A percentile compares a stretch with the other conserved stretches of the same genome.
phyloP scores from a whole-genome alignment of 2,888 invertebrate species.

The Agrotis puta region DNA sequence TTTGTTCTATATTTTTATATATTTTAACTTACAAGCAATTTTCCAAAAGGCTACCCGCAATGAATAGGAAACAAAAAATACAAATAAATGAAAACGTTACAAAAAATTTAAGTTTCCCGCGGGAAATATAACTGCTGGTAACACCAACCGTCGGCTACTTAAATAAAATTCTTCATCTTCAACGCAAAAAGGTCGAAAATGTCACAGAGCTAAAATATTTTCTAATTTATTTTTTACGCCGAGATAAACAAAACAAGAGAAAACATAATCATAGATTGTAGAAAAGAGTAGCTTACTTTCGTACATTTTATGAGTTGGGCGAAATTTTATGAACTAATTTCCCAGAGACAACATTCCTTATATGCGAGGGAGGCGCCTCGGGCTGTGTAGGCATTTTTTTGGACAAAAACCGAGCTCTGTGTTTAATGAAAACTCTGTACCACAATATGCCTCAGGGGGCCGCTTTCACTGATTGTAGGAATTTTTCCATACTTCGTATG shows the following conservation, averaged over 20 bases:
- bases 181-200: slow-evolving; percentile 49
- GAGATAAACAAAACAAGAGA: slow-evolving; percentile 60
- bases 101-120: slow-evolving; percentile 34
- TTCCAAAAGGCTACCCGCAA: slow-evolving; percentile 10
- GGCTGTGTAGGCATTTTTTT: slow-evolving; percentile 85
- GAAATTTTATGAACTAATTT: slow-evolving; percentile 89
- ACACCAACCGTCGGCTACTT: slow-evolving; percentile 39
- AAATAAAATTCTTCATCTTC: slow-evolving; percentile 48
- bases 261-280: slow-evolving; percentile 71
- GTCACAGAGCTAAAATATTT: slow-evolving; percentile 43
- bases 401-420: slow-evolving; percentile 83
- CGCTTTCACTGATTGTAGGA: slow-evolving; percentile 87
- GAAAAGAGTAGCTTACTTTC: slow-evolving; percentile 68
- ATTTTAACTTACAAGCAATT: not conserved
- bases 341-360: slow-evolving; percentile 88
- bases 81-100: slow-evolving; percentile 36
- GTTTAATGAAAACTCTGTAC: slow-evolving; percentile 90
- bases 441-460: slow-evolving; percentile 86
- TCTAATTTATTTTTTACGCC: slow-evolving; percentile 58
- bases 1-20: slow-evolving; percentile 8
- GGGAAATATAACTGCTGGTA: slow-evolving; percentile 46
- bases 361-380: slow-evolving; percentile 81
- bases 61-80: slow-evolving; percentile 39
- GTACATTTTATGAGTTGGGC: slow-evolving; percentile 74
- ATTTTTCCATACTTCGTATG: slow-evolving; percentile 84